These are phyloP conservation scores for Propithecus deckenii DNA, from an alignment of 2,797 vertebrate genomes.

Conservation along the genomic window DNA sequence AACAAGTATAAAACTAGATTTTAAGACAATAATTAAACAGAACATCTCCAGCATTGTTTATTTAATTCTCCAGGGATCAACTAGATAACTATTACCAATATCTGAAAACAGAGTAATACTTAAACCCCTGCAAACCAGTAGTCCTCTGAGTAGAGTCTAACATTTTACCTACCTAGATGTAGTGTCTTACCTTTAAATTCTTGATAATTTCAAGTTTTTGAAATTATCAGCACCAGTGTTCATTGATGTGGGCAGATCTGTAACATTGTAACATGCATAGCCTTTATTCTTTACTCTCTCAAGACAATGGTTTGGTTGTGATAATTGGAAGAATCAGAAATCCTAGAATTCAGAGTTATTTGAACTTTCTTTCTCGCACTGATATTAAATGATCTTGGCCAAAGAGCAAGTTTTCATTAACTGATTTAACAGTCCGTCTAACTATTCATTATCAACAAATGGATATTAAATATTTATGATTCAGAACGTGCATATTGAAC, in stretches of 20 bases:
- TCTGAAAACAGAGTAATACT: not conserved
- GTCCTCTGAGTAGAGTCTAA: not conserved
- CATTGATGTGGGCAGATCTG: not conserved
- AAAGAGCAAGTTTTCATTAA: not conserved
- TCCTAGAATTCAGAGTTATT: not conserved
- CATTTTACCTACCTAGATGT: not conserved
- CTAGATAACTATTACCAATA: not conserved
- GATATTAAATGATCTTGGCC: not conserved
- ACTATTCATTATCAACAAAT: not conserved
- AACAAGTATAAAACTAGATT: not conserved
- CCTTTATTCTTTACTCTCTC: not conserved
- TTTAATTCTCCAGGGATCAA: not conserved
- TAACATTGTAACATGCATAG: too few relatives aligned
- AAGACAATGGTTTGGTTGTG: not conserved
- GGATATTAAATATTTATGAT: not conserved
- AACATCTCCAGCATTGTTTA: not conserved
- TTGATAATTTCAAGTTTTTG: not conserved
- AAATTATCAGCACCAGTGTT: not conserved
- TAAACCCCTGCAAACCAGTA: not conserved
- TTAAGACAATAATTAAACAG: not conserved
- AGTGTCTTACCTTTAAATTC: not conserved
- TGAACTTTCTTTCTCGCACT: not conserved
- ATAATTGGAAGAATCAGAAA: not conserved
- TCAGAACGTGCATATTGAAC: not conserved
- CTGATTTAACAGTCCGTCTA: not conserved